Base-by-base conservation (phyloP, 1,140 invertebrate species). In the Anadara kagoshimensis region DNA sequence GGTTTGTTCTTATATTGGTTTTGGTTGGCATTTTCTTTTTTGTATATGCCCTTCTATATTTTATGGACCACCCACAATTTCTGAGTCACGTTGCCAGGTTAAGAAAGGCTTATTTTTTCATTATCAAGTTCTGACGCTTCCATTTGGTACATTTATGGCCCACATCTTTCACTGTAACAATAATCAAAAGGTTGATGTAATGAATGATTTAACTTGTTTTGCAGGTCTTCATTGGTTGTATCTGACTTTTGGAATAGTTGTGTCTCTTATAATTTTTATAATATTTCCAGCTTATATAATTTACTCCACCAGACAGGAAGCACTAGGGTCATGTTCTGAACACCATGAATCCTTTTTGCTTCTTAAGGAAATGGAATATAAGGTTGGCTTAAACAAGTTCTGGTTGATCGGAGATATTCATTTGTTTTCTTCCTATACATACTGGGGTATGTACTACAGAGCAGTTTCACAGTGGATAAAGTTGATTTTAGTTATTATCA, bases 291-390 rank as follows among this genome's bases (percentile, higher is more conserved):
- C 70, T 22, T 86, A 83, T 69, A 72, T 88, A 24, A 76, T 86
- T 10, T 81, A 78, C 64, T 80, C 77, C 54, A 86, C 82, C 14
- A 72, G 79, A 29, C 67, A 62, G n/a, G 82, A 86, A 69, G 76
- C 80, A 18, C 66, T 88, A 61, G 78, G 80, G 14, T 70, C 80
- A 18, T 80, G 78, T 45, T 45, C 68, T 18, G 69, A 82, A 36
- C 81, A 82, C 51, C 84, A 88, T 65, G 82, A 87, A 49, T 76
- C 78, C 7, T 86, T 83, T 74, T 67, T 88, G 24, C 79, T 86
- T 58, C 67, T 88, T 63, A 88, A 88, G 63, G 87, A 88, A 74
- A 84, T 82, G 26, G 86, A 88, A 61, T 88, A 88, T 63, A 82
- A 84, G 66, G 77, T 86, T 22, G 85, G 86, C 24, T 63, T 88